These are phyloP conservation scores for Stegostoma tigrinum DNA, from an alignment of 2,113 vertebrate genomes.

Conservation along the genomic window DNA sequence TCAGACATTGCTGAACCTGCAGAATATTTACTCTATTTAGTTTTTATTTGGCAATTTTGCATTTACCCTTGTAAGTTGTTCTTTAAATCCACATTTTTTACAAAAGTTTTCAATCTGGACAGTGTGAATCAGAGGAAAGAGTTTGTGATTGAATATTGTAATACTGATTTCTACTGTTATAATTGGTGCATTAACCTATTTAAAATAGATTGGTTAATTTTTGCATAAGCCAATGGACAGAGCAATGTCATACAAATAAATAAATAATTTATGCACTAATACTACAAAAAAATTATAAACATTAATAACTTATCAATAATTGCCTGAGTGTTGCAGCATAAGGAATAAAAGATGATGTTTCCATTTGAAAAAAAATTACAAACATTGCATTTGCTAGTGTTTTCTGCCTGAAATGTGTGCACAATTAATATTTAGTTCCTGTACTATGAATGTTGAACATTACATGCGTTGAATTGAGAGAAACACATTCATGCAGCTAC, in stretches of 20 bases:
- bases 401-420: neutral
- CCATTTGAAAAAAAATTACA: neutral
- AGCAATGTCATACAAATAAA: neutral
- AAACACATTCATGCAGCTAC: neutral
- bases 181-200: neutral
- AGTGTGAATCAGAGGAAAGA: neutral
- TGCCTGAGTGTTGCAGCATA: neutral
- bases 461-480: neutral
- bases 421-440: neutral
- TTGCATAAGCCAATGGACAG: neutral
- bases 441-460: neutral
- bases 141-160: neutral
- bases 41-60: neutral
- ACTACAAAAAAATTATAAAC: neutral
- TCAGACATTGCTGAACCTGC: neutral
- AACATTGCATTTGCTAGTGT: neutral
- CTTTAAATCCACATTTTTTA: neutral
- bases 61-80: neutral
- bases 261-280: neutral
- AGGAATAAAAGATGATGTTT: neutral
- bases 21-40: neutral
- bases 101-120: neutral
- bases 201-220: neutral
- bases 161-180: neutral
- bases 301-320: neutral